Conservation (phyloP, 2,113 vertebrate genomes). For the Hipposideros armiger region DNA sequence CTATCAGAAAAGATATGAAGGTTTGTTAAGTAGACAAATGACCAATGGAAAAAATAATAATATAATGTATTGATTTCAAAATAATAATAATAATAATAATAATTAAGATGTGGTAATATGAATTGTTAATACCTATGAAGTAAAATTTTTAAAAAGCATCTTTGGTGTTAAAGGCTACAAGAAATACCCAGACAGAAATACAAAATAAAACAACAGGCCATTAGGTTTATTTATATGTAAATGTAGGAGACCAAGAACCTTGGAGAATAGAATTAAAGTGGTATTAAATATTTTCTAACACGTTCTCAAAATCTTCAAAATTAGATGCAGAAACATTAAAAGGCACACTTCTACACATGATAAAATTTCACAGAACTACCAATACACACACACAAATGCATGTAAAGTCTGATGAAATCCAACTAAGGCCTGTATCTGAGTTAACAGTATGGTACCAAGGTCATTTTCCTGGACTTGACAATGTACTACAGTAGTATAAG, state of each 20-base stretch:
- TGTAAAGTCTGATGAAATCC: not conserved
- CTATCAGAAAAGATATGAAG: constrained; percentile 31
- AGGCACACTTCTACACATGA: not conserved
- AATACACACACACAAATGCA: not conserved
- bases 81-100: not conserved
- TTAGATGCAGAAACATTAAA: constrained; percentile 8
- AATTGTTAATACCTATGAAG: constrained; percentile 2
- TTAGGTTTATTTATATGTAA: constrained; percentile 38
- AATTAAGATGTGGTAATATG: constrained; percentile 30
- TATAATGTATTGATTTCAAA: constrained; percentile 14
- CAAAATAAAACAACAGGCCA: not conserved
- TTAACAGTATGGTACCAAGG: not conserved
- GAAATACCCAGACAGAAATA: constrained; percentile 23
- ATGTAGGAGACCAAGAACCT: not conserved
- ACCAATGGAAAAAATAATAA: constrained; percentile 2
- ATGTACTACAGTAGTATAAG: not conserved
- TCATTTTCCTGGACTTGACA: not conserved
- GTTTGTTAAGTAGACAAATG: not conserved
- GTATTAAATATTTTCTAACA: not conserved
- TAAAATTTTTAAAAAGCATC: constrained; percentile 44
- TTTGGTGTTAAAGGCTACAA: not conserved
- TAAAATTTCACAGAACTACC: not conserved
- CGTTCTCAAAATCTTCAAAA: constrained; percentile 43
- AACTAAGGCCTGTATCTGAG: not conserved
- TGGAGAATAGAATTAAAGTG: not conserved